A percentile compares a stretch with the other conserved stretches of the same genome.
Evolutionary conservation across 53 echinoderm and acorn worm species (phyloP).

Genomic region (Temnopleurus reevesii): DNA sequence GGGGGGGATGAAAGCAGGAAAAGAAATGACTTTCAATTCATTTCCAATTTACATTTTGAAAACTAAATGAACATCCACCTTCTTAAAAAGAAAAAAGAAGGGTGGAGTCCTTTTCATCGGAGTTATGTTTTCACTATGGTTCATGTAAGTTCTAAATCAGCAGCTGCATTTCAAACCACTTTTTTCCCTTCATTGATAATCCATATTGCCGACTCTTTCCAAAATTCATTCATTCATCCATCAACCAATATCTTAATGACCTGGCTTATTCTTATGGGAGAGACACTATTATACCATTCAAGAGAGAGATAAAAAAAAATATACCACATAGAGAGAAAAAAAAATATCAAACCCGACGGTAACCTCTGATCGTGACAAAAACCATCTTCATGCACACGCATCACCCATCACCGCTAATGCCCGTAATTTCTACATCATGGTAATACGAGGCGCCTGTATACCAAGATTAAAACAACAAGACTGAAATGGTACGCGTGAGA

Average conservation of each 20-base stretch:
- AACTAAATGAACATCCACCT: no score
- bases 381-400: conserved; percentile 26
- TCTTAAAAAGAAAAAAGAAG: no score
- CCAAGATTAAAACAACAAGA: background rate
- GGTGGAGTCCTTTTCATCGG: no score
- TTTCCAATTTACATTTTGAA: no score
- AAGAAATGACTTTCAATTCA: no score
- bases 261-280: background rate
- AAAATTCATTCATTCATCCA: conserved; percentile 1
- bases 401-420: conserved; percentile 26
- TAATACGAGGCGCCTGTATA: background rate
- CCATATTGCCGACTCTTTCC: background rate
- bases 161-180: background rate
- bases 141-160: no score
- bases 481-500: background rate
- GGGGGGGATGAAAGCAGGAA: no score
- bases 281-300: background rate
- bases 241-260: conserved; percentile 27
- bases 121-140: no score
- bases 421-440: conserved; percentile 7
- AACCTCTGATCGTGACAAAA: background rate
- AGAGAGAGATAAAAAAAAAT: background rate
- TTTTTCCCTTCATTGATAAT: background rate
- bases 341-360: background rate
- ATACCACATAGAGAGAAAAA: background rate